phyloP scores from a whole-genome alignment of 2,797 vertebrate species.

The Capromys pilorides region DNA sequence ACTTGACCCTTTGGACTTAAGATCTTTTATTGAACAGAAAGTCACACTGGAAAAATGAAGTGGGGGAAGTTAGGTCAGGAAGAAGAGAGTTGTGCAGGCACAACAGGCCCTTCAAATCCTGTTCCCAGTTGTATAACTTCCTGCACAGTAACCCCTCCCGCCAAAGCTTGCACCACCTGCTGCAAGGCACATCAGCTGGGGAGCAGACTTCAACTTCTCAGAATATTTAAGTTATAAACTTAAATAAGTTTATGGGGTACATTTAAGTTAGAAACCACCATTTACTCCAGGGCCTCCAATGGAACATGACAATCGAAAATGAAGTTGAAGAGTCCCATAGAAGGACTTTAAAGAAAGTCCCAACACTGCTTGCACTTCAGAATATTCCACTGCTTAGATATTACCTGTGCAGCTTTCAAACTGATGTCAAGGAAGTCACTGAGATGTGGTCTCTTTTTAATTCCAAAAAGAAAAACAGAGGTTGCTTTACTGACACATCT shows the following conservation, averaged over 20 bases:
- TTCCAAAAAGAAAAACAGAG: neutral
- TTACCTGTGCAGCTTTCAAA: neutral
- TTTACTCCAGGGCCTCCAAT: neutral
- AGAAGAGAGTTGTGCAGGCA: neutral
- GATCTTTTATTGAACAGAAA: neutral
- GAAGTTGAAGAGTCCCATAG: rapidly evolving
- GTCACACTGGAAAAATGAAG: neutral
- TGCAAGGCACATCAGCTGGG: neutral
- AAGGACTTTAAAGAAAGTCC: neutral
- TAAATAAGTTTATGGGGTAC: too few species aligned
- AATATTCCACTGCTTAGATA: neutral
- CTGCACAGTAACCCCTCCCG: neutral
- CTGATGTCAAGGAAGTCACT: neutral
- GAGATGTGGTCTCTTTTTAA: neutral
- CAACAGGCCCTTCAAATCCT: neutral
- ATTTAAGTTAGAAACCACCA: neutral
- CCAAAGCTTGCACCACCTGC: neutral
- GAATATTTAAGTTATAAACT: too few species aligned
- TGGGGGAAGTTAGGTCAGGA: neutral
- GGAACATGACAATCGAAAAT: neutral
- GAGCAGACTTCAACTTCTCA: neutral
- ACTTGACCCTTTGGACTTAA: neutral
- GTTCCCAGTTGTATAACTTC: neutral
- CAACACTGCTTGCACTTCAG: neutral
- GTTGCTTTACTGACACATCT: neutral